Percentiles rank a stretch among this genome's conserved stretches.
phyloP scores from a whole-genome alignment of 2,113 vertebrate species.

The Hystrix cristata region DNA sequence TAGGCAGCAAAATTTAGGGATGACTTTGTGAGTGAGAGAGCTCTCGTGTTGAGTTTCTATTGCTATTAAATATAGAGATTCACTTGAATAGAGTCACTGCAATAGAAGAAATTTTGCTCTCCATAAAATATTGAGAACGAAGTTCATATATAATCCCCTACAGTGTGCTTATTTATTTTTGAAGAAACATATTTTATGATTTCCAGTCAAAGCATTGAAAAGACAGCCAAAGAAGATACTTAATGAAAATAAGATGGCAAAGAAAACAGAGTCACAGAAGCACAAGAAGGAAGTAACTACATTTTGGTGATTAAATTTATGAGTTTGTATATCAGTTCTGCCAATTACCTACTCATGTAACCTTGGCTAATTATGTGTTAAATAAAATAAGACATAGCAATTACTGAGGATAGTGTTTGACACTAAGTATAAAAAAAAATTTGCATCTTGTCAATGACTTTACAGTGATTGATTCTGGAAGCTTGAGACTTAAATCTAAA shows the following conservation, averaged over 20 bases:
- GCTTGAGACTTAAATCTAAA: background rate
- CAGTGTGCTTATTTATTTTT: background rate
- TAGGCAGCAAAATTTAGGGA: background rate
- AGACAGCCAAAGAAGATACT: background rate
- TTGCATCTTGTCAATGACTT: conserved; percentile 30
- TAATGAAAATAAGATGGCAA: background rate
- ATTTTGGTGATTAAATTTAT: conserved; percentile 23
- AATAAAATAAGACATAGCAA: conserved; percentile 57
- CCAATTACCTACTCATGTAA: background rate
- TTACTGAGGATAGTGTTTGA: conserved; percentile 6
- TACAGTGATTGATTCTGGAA: background rate
- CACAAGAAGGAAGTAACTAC: background rate
- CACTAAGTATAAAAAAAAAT: background rate
- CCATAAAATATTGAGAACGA: background rate
- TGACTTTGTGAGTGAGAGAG: background rate
- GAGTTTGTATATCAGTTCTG: conserved; percentile 38
- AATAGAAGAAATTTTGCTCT: background rate
- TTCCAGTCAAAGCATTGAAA: background rate
- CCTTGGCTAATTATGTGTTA: conserved; percentile 17
- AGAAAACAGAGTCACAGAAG: background rate
- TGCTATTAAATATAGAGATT: conserved; percentile 34
- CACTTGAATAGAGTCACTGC: background rate
- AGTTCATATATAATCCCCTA: background rate
- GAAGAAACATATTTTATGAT: background rate
- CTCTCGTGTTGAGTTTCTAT: background rate